Base-by-base conservation (phyloP, 35 echinoderm and acorn worm genomes). In the Apostichopus parvimensis region DNA sequence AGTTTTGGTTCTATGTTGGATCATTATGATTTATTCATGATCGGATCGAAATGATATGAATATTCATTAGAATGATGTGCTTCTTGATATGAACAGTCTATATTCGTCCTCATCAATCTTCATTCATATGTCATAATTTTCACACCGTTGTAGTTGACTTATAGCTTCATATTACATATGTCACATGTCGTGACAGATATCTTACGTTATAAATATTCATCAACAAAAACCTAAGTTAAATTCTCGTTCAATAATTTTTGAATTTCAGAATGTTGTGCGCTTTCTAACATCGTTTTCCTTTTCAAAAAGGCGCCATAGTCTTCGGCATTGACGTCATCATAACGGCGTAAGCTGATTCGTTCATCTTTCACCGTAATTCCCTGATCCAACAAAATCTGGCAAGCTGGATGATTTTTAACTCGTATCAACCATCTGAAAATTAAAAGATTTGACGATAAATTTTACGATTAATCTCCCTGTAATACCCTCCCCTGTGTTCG, bases 301-400 rank as follows among this genome's bases (percentile, higher is more conserved):
- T 95, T 57, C 59, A 87, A 28, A 77, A 90, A 98, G 64, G 95
- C 97, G 53, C 82, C 84, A 72, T 99, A 99, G 54, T 99, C 97
- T 66, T 99, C 97, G 13, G 76, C 77, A 66, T 94, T 94, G 56
- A 99, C 93, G 57, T 96, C 97, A 80, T 99, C 97, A 21, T 93
- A 94, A 55, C 91, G 93, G 6, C 97, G 87, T 13, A 99, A 73
- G 90, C 88, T 79, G 23, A 96, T 82, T 56, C 91, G 87, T 72
- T 96, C 93, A 8, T 84, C 93, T 25, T 94, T 87, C 53, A 99
- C 91, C 25, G 65, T 90, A 59, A 99, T 53, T 15, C 97, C 91
- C 2, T 91, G 87, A n/a, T 92, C 55, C 24, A 96, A 87, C 54
- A 99, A 58, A 6, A 57, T 52, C 24, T 60, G 76, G 8, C 70